Conservation (phyloP, 2,113 vertebrate species). For the Dipodomys ordii region DNA sequence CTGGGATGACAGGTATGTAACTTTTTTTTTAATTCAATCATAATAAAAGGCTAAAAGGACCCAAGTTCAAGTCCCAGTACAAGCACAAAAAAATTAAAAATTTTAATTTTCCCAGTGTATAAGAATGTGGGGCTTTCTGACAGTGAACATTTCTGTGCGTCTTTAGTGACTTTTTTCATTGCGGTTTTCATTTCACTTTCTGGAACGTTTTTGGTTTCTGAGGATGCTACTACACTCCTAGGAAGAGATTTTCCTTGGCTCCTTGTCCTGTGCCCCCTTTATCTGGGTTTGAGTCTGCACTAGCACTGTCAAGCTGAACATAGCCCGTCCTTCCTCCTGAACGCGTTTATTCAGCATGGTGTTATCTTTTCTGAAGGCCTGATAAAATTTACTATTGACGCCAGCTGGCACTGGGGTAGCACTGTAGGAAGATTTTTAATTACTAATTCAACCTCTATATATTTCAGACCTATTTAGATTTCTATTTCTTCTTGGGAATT, state of each 20-base stretch:
- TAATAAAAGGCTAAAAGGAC: no score
- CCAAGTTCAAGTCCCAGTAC: no score
- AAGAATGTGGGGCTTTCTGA: not conserved
- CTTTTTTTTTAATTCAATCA: no score
- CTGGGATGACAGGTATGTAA: no score
- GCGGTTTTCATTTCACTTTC: not conserved
- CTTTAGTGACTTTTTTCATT: not conserved
- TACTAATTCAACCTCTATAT: not conserved
- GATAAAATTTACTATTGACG: constrained; percentile 12
- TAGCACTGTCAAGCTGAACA: not conserved
- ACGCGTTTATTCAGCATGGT: not conserved
- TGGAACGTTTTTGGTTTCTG: not conserved
- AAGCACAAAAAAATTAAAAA: no score
- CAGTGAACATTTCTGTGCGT: not conserved
- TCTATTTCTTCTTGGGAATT: not conserved
- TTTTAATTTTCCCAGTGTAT: no score
- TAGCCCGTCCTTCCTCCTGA: not conserved
- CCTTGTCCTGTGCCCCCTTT: not conserved
- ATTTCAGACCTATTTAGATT: not conserved
- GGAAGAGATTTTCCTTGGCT: not conserved
- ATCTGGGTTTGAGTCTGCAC: not conserved
- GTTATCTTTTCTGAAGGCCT: not conserved
- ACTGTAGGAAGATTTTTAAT: not conserved
- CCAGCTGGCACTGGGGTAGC: not conserved
- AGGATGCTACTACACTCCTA: not conserved